Conservation (phyloP, 1,140 invertebrate genomes). For the Hesperophylax magnus region DNA sequence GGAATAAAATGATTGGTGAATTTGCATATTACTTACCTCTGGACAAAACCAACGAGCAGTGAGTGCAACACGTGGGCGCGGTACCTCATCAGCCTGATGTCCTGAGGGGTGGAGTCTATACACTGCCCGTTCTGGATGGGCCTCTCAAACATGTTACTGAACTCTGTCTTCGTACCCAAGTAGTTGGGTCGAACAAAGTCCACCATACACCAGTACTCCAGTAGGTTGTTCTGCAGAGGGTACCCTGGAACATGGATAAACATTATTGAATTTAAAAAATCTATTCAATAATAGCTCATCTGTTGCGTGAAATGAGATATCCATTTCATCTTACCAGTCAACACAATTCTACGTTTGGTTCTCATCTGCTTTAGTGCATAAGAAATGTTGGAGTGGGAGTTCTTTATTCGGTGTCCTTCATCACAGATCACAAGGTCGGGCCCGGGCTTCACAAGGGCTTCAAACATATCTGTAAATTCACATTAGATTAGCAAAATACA, state of each 20-base stretch:
- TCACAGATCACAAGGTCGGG: constrained; percentile 97
- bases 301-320: too few species aligned
- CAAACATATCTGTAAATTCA: constrained; percentile 80
- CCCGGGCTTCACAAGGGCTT: constrained; percentile 90
- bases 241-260: constrained; percentile 75
- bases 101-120: constrained; percentile 91
- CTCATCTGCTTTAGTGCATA: constrained; percentile 92
- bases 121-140: constrained; percentile 97
- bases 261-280: background rate
- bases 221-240: constrained; percentile 95
- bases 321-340: constrained; percentile 76
- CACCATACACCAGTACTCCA: constrained; percentile 98
- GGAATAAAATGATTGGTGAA: too few species aligned
- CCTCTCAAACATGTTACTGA: constrained; percentile 95
- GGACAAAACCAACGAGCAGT: constrained; percentile 92
- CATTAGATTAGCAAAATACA: too few species aligned
- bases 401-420: constrained; percentile 97
- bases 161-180: constrained; percentile 93
- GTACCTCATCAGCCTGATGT: constrained; percentile 91
- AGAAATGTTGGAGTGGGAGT: constrained; percentile 94
- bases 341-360: constrained; percentile 89
- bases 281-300: too few species aligned
- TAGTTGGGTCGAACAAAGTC: constrained; percentile 96
- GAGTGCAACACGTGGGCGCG: constrained; percentile 92
- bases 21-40: constrained; percentile 70